Base-by-base conservation (phyloP, 1,140 invertebrate genomes). In the Pseudomyrmex flavicornis region DNA sequence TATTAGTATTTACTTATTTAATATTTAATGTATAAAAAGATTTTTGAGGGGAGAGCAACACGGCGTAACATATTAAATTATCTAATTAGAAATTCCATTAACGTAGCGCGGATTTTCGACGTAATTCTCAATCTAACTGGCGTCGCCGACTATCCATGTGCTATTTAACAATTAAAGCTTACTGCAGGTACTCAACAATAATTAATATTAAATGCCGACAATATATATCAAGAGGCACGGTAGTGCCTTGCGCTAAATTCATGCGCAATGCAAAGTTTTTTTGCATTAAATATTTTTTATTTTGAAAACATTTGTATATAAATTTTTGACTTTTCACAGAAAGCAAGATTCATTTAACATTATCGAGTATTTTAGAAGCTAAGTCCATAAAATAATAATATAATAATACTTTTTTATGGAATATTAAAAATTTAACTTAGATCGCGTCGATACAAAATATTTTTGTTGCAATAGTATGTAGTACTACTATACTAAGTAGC, bases 1-100 rank as follows among this genome's bases (percentile, higher is more conserved):
- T 35, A 35, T 35, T 35, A 35, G 35, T 35, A 35, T 35, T 5
- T 35, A 35, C 5, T 35, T 35, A 63, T 69, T 79, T 69, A 69
- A 69, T 79, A 46, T 58, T 69, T 79, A 79, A 79, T 48, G 65
- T 5, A 69, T 26, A 79, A 54, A 58, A 79, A 79, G 65, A 70
- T 69, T 79, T 59, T 35, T 35, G 5, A 7, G 5, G 5, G 0
- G 5, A 35, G 44, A 7, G 20, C 69, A 79, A 54, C 59, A 52
- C 59, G 12, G 66, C 65, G 66, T 22, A 50, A 61, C 54, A 56
- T 70, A 80, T 80, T 80, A 80, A 80, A 80, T 80, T 72, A 80
- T 80, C 76, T 72, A 80, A 80, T 80, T 80, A 80, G 76, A 80
- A 80, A 80, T 80, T 80, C 76, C 66, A 80, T 80, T 80, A 80